Conservation (phyloP, 2,888 invertebrate genomes). For the Cerastis rubricosa region DNA sequence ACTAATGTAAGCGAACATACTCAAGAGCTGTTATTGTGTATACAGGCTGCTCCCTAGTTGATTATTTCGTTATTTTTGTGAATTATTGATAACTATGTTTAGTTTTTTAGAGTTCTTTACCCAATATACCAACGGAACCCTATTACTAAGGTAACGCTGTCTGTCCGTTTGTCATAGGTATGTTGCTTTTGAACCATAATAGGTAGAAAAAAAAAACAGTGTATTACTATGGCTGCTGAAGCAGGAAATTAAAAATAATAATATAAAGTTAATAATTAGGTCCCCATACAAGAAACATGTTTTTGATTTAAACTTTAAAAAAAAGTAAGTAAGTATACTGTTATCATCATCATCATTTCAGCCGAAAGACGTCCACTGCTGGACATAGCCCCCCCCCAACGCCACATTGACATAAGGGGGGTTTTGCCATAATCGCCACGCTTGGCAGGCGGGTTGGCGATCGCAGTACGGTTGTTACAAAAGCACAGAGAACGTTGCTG, state of each 20-base stretch:
- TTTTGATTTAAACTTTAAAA: too few species aligned
- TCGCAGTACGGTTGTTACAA: too few species aligned
- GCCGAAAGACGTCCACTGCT: too few species aligned
- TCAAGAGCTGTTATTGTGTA: constrained; percentile 52
- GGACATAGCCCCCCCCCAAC: too few species aligned
- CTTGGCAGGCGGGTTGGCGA: too few species aligned
- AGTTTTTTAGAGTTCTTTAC: background rate
- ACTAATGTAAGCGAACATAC: constrained; percentile 75
- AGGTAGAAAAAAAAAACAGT: background rate
- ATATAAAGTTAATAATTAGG: background rate
- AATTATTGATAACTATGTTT: constrained; percentile 22
- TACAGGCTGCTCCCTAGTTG: constrained; percentile 54
- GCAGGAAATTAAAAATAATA: background rate
- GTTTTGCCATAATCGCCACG: too few species aligned
- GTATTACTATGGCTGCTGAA: too few species aligned
- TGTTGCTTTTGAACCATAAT: background rate
- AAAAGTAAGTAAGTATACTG: too few species aligned
- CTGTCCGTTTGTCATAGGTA: background rate
- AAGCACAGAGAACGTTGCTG: too few species aligned
- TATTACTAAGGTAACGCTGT: background rate
- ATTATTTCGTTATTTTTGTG: constrained; percentile 38
- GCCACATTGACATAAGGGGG: too few species aligned
- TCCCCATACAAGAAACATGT: background rate
- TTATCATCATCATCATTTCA: too few species aligned
- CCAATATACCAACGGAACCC: background rate